Percentiles rank a stretch among this genome's conserved stretches.
Evolutionary conservation across 2,113 vertebrate species (phyloP).

Genomic region (Chaetodon auriga): DNA sequence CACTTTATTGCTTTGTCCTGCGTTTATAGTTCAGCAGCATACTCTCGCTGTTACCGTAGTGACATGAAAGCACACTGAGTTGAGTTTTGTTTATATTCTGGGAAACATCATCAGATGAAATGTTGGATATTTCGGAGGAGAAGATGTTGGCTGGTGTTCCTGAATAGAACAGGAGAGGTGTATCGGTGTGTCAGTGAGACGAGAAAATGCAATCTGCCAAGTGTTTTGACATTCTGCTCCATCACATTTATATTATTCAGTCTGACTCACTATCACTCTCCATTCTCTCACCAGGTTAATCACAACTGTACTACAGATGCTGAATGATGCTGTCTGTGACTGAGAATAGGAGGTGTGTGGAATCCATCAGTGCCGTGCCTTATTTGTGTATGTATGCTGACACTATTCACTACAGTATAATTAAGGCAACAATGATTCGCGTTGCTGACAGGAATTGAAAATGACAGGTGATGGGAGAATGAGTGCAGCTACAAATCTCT

Average conservation of each 20-base stretch:
- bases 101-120: background rate
- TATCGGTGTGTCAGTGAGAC: background rate
- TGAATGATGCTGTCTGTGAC: background rate
- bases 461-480: background rate
- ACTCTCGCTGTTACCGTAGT: background rate
- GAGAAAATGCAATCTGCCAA: background rate
- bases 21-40: slow-evolving; percentile 6
- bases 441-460: background rate
- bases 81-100: slow-evolving; percentile 17
- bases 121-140: background rate
- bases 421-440: background rate
- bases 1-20: background rate
- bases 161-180: slow-evolving; percentile 8
- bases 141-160: background rate
- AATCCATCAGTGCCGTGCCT: background rate
- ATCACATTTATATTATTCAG: background rate
- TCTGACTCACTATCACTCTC: background rate
- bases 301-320: background rate
- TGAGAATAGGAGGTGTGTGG: background rate
- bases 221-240: too few species aligned
- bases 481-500: background rate
- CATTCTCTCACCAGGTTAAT: background rate
- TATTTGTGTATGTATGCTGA: background rate
- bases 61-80: background rate
- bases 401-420: background rate